phyloP scores from a whole-genome alignment of 2,113 vertebrate species.

The Hydrochoerus hydrochaeris region DNA sequence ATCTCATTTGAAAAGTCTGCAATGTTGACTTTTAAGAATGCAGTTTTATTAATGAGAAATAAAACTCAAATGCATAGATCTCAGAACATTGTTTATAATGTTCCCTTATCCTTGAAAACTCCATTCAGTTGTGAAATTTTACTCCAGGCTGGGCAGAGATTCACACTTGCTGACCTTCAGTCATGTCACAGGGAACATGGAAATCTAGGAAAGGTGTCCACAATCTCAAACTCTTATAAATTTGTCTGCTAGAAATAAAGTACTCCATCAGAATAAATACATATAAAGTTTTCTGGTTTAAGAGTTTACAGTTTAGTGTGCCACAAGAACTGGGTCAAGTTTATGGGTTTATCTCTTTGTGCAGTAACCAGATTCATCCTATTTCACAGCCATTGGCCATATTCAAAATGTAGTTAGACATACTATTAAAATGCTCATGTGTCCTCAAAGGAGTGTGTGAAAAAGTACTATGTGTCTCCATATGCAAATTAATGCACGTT shows the following conservation, averaged over 20 bases:
- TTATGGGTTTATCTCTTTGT: background rate
- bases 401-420: background rate
- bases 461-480: background rate
- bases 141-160: too few relatives aligned
- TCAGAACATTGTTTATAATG: background rate
- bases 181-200: background rate
- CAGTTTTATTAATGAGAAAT: background rate
- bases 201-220: background rate
- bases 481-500: background rate
- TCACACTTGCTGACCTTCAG: background rate
- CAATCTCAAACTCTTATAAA: constrained; percentile 20
- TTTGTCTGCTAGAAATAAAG: background rate
- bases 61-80: background rate
- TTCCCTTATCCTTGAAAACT: background rate
- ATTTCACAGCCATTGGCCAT: background rate
- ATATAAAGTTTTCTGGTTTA: background rate
- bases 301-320: background rate
- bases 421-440: background rate
- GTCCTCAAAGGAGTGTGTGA: background rate
- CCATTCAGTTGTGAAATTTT: background rate
- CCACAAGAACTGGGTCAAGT: background rate
- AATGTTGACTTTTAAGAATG: background rate
- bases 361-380: background rate
- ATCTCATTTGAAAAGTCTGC: background rate
- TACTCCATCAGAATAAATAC: background rate